These are phyloP conservation scores for Anaspis maculata DNA, from an alignment of 2,888 invertebrate species.

Conservation along the genomic window DNA sequence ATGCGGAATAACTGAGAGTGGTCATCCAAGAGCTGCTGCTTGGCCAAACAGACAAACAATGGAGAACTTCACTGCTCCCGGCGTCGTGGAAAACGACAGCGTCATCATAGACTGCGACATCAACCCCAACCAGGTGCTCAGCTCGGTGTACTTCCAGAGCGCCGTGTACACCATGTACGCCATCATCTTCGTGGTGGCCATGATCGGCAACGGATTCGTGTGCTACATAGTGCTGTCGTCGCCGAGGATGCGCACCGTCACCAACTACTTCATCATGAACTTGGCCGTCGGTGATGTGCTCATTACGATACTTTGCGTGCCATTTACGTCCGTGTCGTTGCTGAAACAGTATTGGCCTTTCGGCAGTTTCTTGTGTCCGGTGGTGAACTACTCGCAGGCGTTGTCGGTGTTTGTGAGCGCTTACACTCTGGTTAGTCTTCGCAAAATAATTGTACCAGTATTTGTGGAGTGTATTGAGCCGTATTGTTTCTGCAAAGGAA, in stretches of 20 bases:
- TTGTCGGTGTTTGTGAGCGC: constrained; percentile 78
- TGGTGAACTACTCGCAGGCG: constrained; percentile 76
- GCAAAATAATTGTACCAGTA: too few relatives aligned
- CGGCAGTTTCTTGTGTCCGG: constrained; percentile 69
- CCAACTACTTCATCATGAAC: constrained; percentile 86
- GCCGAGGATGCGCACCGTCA: constrained; percentile 83
- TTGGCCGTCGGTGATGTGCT: constrained; percentile 83
- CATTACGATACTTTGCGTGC: constrained; percentile 85
- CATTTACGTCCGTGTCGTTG: constrained; percentile 78
- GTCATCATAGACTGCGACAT: constrained; percentile 19
- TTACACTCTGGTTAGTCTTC: constrained; percentile 84
- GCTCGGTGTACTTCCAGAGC: constrained; percentile 49
- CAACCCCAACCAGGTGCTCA: constrained; percentile 16
- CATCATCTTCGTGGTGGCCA: constrained; percentile 60
- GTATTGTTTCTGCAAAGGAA: too few relatives aligned
- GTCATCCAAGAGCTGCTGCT: too few relatives aligned
- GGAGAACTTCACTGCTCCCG: not conserved
- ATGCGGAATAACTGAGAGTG: not conserved
- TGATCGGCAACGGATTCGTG: constrained; percentile 70
- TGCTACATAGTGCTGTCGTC: constrained; percentile 80
- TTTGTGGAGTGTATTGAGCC: too few relatives aligned
- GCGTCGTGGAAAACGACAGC: constrained; percentile 5
- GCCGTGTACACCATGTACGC: constrained; percentile 64
- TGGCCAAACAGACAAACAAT: not conserved
- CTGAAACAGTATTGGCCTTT: constrained; percentile 85